Base-by-base conservation (phyloP, 2,888 invertebrate genomes). In the Fissipunctia ypsillon region DNA sequence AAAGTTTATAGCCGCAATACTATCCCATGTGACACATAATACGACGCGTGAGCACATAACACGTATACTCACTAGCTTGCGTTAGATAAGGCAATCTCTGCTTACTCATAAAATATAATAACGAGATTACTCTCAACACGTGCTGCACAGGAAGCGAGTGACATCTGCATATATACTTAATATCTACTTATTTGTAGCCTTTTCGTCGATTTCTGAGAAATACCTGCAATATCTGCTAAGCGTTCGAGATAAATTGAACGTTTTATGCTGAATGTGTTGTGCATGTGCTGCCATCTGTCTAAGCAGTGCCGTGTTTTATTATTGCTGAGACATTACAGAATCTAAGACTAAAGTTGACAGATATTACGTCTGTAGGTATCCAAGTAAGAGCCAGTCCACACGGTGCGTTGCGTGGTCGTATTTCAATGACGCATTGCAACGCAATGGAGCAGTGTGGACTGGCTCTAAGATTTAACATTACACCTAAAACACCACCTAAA, bases 131-230 rank as follows among this genome's bases (percentile, higher is more conserved):
- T 25, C 22, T 54, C 14, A 48, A 48, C 4, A 35, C 22, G n/a
- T n/a, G 43, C 35, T 48, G 52, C 19, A 48, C 48, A 50, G 10
- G 43, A 43, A 76, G 38, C 43, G 19, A 63, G 31, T 10, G 41
- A 50, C 64, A 78, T 84, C 78, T 80, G 76, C 64, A n/a, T 35
- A 50, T 16, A 35, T 64, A n/a, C 35, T 64, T n/a, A n/a, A n/a
- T n/a, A n/a, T 64, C n/a, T 19, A 48, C 31, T 31, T 45, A 45
- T 16, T 1, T 54, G 16, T 9, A 31, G 50, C 31, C 10, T 64
- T 31, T 64, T 3, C 10, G n/a, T 10, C 48, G 48, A 64, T 64
- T n/a, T 64, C 10, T 64, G 16, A 16, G 48, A 64, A 31, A 48
- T 6, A 31, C 1, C 2, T 5, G 31, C 14, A n/a, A 48, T 10